A percentile compares a stretch with the other conserved stretches of the same genome.
Evolutionary conservation across 37 sponge, comb jelly and placozoan genomes (phyloP).

Genomic region (Mnemiopsis leidyi): DNA sequence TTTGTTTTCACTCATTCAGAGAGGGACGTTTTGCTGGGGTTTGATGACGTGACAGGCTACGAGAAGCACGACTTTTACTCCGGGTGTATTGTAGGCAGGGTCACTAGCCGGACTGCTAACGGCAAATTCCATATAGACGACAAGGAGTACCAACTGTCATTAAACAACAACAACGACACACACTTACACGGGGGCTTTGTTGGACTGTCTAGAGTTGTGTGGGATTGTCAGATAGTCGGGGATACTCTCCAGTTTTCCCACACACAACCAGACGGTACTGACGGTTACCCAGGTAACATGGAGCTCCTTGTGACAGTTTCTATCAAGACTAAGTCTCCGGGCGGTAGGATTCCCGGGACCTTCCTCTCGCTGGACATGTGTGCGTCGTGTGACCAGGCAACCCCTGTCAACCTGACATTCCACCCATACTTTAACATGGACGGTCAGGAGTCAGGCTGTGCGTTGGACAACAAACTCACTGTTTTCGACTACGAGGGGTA

Average conservation of each 20-base stretch:
- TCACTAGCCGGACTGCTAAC: conserved; percentile 79
- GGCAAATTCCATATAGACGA: conserved; percentile 82
- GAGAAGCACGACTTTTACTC: conserved; percentile 68
- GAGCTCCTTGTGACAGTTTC: conserved; percentile 68
- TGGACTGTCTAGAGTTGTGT: conserved; percentile 80
- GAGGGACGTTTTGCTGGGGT: conserved; percentile 53
- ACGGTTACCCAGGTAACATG: conserved; percentile 88
- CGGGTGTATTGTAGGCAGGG: conserved; percentile 87
- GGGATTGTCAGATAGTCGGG: conserved; percentile 46
- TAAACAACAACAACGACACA: conserved; percentile 74
- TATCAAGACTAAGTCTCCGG: not conserved
- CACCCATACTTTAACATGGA: conserved; percentile 94
- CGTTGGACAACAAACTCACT: conserved; percentile 63
- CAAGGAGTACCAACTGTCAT: conserved; percentile 70
- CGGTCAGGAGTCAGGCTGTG: conserved; percentile 67
- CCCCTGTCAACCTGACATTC: conserved; percentile 84
- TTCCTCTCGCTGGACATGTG: conserved; percentile 74
- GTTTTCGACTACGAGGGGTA: conserved; percentile 36
- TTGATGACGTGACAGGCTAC: conserved; percentile 65
- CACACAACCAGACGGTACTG: conserved; percentile 78
- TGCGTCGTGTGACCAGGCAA: conserved; percentile 73
- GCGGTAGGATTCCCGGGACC: conserved; percentile 61
- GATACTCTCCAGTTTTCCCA: conserved; percentile 69
- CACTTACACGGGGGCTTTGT: conserved; percentile 84
- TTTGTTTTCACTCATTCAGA: not conserved